Evolutionary conservation across 2,797 vertebrate genomes (phyloP).

Genomic region (Melanotaenia boesemani): DNA sequence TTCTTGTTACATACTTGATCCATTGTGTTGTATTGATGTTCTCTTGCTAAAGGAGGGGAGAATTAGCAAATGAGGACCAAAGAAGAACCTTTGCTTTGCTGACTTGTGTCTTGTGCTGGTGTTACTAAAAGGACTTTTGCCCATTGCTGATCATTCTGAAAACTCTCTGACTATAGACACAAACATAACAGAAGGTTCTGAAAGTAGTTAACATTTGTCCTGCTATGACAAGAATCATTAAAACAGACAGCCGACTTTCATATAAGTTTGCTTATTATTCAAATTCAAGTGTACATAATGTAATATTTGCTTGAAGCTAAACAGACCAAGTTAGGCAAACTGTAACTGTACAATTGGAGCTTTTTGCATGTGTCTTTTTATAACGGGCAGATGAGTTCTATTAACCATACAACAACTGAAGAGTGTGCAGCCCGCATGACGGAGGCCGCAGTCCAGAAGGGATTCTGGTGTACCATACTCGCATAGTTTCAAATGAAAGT

Average conservation of each 20-base stretch:
- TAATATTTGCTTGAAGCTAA: constrained; percentile 86
- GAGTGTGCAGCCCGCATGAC: constrained; percentile 89
- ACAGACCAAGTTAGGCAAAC: constrained; percentile 74
- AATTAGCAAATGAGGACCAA: constrained; percentile 29
- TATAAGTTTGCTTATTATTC: constrained; percentile 59
- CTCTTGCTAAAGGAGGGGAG: constrained; percentile 25
- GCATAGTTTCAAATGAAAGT: constrained; percentile 74
- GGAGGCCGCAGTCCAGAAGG: constrained; percentile 84
- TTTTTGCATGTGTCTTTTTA: constrained; percentile 94
- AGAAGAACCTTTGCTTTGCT: constrained; percentile 47
- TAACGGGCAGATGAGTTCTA: constrained; percentile 85
- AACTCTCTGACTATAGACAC: constrained; percentile 62
- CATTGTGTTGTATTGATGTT: constrained; percentile 38
- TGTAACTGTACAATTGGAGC: constrained; percentile 82
- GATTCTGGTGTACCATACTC: constrained; percentile 82
- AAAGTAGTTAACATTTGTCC: constrained; percentile 50
- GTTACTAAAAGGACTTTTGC: constrained; percentile 44
- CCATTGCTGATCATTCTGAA: constrained; percentile 37
- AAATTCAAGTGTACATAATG: constrained; percentile 82
- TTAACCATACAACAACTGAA: constrained; percentile 79
- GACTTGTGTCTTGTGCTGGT: constrained; percentile 35
- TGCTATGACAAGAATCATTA: constrained; percentile 32
- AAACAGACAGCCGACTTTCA: constrained; percentile 50
- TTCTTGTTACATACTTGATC: constrained; percentile 39
- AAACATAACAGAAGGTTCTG: constrained; percentile 47